These are phyloP conservation scores for Volucella inanis DNA, from an alignment of 2,888 invertebrate genomes.

Conservation along the genomic window DNA sequence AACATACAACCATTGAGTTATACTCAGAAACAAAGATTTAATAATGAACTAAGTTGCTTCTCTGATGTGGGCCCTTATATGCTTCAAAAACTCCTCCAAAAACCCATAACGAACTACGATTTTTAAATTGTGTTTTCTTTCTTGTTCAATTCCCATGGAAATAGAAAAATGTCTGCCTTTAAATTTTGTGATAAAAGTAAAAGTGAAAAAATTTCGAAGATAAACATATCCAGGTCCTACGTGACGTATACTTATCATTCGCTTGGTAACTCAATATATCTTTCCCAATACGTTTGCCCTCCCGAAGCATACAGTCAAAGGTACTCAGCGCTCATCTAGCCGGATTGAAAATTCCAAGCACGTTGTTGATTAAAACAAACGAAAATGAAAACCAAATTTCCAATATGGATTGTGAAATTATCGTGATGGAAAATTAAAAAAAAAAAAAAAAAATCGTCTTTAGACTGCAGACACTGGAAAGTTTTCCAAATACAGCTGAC, in stretches of 20 bases:
- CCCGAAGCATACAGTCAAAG: background rate
- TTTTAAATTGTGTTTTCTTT: no score
- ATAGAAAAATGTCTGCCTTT: slow-evolving; percentile 20
- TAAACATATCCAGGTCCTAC: slow-evolving; percentile 26
- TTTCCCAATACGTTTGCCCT: slow-evolving; percentile 32
- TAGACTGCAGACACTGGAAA: no score
- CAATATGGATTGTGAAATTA: slow-evolving; percentile 62
- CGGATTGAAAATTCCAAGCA: slow-evolving; percentile 44
- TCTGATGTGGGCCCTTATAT: no score
- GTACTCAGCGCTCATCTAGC: slow-evolving; percentile 7
- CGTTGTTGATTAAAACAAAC: slow-evolving; percentile 69
- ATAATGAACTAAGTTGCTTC: no score
- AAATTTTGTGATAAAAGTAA: background rate
- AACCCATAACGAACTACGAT: no score
- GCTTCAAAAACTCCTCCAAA: no score
- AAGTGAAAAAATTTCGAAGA: slow-evolving; percentile 13
- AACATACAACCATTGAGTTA: no score
- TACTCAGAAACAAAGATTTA: no score
- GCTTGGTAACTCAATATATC: slow-evolving; percentile 16
- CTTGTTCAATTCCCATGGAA: no score
- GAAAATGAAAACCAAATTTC: slow-evolving; percentile 41
- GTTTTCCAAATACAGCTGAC: no score
- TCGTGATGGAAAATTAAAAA: slow-evolving; percentile 14
- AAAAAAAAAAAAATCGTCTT: no score
- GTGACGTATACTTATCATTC: slow-evolving; percentile 44